Conservation (phyloP, 2,797 vertebrate genomes). For the Parambassis ranga region DNA sequence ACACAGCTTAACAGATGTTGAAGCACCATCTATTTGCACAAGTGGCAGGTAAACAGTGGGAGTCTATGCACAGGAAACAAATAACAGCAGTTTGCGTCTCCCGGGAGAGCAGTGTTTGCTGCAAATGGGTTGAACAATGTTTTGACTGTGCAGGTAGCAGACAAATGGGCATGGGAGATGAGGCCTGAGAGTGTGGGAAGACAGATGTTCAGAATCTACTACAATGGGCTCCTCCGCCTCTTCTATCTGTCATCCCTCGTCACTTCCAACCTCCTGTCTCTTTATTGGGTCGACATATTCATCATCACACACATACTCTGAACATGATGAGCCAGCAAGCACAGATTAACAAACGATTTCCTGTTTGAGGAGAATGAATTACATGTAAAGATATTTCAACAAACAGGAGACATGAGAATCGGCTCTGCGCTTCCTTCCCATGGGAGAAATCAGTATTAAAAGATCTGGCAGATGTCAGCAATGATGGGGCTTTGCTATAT, state of each 20-base stretch:
- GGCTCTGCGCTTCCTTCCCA: constrained; percentile 38
- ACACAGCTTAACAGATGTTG: constrained; percentile 60
- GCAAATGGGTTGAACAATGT: constrained; percentile 64
- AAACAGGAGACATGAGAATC: constrained; percentile 43
- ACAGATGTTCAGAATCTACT: constrained; percentile 57
- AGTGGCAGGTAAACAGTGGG: constrained; percentile 69
- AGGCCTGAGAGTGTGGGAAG: constrained; percentile 18
- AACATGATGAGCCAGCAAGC: neutral
- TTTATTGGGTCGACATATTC: constrained; percentile 1
- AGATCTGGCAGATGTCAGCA: constrained; percentile 35
- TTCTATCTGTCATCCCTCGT: constrained; percentile 9
- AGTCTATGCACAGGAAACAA: constrained; percentile 50
- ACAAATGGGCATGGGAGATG: constrained; percentile 55
- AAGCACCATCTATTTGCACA: constrained; percentile 69
- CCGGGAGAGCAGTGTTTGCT: constrained; percentile 50
- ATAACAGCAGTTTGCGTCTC: constrained; percentile 56
- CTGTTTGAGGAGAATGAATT: constrained; percentile 56
- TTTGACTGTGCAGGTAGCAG: constrained; percentile 61
- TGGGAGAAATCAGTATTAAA: constrained; percentile 37
- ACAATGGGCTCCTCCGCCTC: constrained; percentile 9
- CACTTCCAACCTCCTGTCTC: constrained; percentile 5
- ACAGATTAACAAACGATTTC: constrained; percentile 50
- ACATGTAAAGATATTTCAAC: constrained; percentile 31
- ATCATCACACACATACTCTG: neutral
- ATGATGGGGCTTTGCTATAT: constrained; percentile 14